phyloP scores from a whole-genome alignment of 53 echinoderm and acorn worm species.

The Crossaster papposus region DNA sequence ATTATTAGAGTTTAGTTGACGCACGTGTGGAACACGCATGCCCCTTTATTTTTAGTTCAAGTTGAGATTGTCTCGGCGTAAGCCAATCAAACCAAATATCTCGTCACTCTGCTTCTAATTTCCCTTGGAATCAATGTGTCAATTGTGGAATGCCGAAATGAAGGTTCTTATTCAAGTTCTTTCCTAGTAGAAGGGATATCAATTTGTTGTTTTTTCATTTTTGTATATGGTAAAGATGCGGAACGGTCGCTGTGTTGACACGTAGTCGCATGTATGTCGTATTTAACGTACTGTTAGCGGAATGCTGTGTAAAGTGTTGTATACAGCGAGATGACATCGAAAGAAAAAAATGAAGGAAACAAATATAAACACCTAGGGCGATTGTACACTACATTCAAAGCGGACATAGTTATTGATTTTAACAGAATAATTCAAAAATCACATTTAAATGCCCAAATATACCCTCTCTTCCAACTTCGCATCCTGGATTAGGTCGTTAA shows the following conservation, averaged over 20 bases:
- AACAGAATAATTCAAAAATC: no score
- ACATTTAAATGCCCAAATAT: no score
- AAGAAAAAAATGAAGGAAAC: not conserved
- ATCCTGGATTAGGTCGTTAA: no score
- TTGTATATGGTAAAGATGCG: not conserved
- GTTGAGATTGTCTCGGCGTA: slow-evolving; percentile 1
- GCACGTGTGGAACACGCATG: not conserved
- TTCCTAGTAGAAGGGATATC: not conserved
- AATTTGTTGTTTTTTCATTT: not conserved
- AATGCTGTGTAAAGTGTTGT: not conserved
- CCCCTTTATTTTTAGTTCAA: not conserved
- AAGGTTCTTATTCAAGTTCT: not conserved
- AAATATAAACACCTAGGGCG: not conserved
- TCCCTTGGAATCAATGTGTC: not conserved
- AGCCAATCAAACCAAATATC: not conserved
- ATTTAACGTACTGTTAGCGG: not conserved
- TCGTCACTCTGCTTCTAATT: not conserved
- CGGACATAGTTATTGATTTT: no score
- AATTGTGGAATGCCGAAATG: not conserved
- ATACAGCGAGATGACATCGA: not conserved
- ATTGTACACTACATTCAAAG: no score
- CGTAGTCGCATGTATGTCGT: not conserved
- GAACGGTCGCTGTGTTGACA: not conserved
- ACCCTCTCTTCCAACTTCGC: no score
- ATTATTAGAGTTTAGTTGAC: not conserved